Evolutionary conservation across 2,797 vertebrate species (phyloP).

Genomic region (Syncerus caffer): DNA sequence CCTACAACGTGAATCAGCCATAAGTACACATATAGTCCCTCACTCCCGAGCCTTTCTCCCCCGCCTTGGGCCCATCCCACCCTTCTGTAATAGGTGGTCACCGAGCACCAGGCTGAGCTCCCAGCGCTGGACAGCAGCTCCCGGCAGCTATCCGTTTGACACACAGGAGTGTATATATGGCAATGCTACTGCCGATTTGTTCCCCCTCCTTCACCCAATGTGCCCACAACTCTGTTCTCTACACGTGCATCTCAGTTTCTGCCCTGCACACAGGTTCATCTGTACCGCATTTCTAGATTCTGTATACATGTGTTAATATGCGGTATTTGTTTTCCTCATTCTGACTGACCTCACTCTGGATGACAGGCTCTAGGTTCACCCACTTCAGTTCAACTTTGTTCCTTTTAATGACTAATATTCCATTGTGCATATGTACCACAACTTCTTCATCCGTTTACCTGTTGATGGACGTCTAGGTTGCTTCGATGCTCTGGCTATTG

Average conservation of each 20-base stretch:
- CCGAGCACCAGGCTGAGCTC: not conserved
- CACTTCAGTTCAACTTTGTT: not conserved
- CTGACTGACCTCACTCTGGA: not conserved
- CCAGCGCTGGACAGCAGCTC: not conserved
- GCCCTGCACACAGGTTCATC: not conserved
- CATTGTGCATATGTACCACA: not conserved
- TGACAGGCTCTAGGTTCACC: not conserved
- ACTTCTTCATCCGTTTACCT: not conserved
- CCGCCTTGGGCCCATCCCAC: fast-evolving
- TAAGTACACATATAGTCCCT: not conserved
- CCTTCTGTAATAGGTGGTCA: not conserved
- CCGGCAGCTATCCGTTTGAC: not conserved
- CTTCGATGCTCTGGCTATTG: not conserved
- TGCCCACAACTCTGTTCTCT: not conserved
- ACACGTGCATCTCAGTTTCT: not conserved
- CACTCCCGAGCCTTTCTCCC: not conserved
- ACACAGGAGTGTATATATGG: not conserved
- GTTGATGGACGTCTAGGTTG: not conserved
- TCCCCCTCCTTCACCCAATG: not conserved
- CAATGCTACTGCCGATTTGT: fast-evolving
- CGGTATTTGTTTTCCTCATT: not conserved
- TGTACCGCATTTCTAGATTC: not conserved
- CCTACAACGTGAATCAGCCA: not conserved
- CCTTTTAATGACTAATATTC: not conserved
- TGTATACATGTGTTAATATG: not conserved